phyloP scores from a whole-genome alignment of 2,797 vertebrate species.

The Sebastes kiyomatsui region DNA sequence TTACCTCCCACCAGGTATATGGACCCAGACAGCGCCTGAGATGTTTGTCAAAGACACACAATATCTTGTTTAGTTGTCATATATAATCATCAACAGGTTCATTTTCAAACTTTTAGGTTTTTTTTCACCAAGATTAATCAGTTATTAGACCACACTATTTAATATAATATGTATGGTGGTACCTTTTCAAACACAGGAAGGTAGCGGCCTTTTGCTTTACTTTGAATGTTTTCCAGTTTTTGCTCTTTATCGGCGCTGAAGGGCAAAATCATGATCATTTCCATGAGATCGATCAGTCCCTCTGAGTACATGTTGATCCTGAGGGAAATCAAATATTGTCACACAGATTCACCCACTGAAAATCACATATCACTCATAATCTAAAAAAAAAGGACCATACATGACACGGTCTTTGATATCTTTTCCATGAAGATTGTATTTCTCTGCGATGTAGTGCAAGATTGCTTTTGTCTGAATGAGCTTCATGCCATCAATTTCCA shows the following conservation, averaged over 20 bases:
- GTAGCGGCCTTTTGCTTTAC: slow-evolving; percentile 83
- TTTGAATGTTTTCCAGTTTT: slow-evolving; percentile 77
- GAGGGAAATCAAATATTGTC: not conserved
- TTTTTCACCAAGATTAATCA: not conserved
- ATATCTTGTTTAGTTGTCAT: not conserved
- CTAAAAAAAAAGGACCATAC: slow-evolving; percentile 66
- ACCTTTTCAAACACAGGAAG: slow-evolving; percentile 92
- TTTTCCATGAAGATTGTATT: slow-evolving; percentile 82
- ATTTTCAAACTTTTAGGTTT: not conserved
- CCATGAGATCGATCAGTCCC: slow-evolving; percentile 85
- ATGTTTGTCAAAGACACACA: not conserved
- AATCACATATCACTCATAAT: not conserved
- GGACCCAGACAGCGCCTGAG: slow-evolving; percentile 81
- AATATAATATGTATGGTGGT: not conserved
- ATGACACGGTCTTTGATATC: slow-evolving; percentile 81
- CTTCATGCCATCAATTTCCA: slow-evolving; percentile 83
- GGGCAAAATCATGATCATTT: slow-evolving; percentile 77
- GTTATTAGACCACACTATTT: not conserved
- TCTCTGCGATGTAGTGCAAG: slow-evolving; percentile 82
- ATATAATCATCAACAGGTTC: not conserved
- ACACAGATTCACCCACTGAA: not conserved
- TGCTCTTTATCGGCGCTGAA: slow-evolving; percentile 71
- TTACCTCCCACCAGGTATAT: slow-evolving; percentile 87
- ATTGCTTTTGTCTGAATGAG: slow-evolving; percentile 87
- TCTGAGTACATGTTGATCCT: slow-evolving; percentile 94